Evolutionary conservation across 2,797 vertebrate species (phyloP).

Genomic region (Nothura maculosa): DNA sequence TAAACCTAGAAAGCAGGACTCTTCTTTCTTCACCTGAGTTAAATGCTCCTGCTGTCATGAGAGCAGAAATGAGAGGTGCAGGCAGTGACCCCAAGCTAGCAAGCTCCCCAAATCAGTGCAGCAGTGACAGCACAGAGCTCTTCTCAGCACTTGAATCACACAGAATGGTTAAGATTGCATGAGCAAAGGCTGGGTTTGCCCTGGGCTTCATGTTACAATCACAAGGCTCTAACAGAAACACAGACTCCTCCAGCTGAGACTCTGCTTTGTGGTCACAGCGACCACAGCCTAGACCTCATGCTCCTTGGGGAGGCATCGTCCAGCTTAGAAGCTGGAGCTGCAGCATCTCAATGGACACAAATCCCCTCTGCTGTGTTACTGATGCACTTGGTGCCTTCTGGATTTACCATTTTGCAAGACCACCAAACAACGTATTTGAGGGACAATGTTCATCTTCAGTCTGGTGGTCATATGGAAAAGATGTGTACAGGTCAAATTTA

Average conservation of each 20-base stretch:
- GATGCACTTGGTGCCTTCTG: not conserved
- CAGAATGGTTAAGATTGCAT: too few relatives aligned
- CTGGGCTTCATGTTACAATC: not conserved
- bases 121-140: not conserved
- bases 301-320: not conserved
- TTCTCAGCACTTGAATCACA: fast-evolving
- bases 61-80: not conserved
- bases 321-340: not conserved
- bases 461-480: not conserved
- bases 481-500: not conserved
- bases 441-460: not conserved
- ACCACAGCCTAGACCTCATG: slow-evolving; percentile 33
- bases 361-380: not conserved
- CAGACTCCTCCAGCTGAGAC: not conserved
- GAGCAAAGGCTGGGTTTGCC: not conserved
- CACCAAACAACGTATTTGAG: not conserved
- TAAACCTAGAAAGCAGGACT: not conserved
- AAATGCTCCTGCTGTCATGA: not conserved
- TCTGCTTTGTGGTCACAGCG: not conserved
- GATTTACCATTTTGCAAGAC: not conserved
- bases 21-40: not conserved
- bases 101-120: not conserved
- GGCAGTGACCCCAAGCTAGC: not conserved
- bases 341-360: not conserved
- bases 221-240: not conserved